phyloP scores from a whole-genome alignment of 1,140 invertebrate genomes.

The Drosophila neocordata region DNA sequence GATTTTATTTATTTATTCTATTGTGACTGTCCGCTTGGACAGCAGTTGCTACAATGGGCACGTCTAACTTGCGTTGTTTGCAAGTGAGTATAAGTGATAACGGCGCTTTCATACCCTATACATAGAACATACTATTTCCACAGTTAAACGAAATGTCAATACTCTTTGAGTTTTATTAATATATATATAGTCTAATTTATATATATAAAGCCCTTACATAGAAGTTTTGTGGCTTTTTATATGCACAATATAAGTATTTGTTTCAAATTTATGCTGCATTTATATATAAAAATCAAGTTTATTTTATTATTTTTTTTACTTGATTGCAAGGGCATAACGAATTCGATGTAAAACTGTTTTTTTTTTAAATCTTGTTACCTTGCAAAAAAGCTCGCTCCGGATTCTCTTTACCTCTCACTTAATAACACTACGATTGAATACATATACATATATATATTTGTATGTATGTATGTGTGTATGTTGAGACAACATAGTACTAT shows the following conservation, averaged over 20 bases:
- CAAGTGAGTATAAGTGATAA: conserved; percentile 41
- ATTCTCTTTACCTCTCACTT: conserved; percentile 1
- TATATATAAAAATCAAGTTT: too few relatives aligned
- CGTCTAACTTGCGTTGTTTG: not conserved
- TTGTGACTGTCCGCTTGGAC: conserved; percentile 41
- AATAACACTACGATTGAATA: conserved; percentile 48
- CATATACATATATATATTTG: conserved; percentile 32
- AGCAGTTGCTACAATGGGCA: conserved; percentile 46
- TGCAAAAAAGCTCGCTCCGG: not conserved
- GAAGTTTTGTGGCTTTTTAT: too few relatives aligned
- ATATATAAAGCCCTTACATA: too few relatives aligned
- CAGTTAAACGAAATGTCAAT: not conserved
- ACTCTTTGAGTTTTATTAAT: too few relatives aligned
- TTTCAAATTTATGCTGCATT: too few relatives aligned
- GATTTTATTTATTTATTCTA: conserved; percentile 8
- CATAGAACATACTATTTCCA: not conserved
- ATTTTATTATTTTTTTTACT: not conserved
- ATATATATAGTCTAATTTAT: too few relatives aligned
- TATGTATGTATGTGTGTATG: not conserved
- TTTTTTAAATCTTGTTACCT: not conserved
- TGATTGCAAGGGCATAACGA: not conserved
- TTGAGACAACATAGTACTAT: too few relatives aligned
- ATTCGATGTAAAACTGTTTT: not conserved
- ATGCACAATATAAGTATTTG: too few relatives aligned
- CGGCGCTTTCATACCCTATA: conserved; percentile 32